Base-by-base conservation (phyloP, 2,888 invertebrate genomes). In the Diachrysia chrysitis region DNA sequence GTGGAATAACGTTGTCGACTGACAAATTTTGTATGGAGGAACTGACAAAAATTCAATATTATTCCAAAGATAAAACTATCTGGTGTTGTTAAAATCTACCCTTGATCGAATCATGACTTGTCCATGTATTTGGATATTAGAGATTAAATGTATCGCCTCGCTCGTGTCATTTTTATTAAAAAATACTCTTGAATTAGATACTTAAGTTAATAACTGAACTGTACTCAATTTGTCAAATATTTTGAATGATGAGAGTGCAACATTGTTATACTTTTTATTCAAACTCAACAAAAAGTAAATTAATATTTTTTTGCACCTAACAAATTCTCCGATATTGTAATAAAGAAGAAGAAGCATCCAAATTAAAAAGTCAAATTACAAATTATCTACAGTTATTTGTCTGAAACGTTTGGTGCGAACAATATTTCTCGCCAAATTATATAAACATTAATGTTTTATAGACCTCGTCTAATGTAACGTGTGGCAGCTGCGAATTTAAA, bases 361-460 rank as follows among this genome's bases (percentile, higher is more conserved):
- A 42, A 51, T 48, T 61, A 66, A 66, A 61, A 63, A 71, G 69
- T 29, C 32, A 63, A 58, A 79, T 79, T 69, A 79, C n/a, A 76
- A 70, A 76, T 82, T 76, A 79, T 81, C 68, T 66, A 76, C 82
- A 76, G 79, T 70, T 66, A 81, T 81, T 73, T 76, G 54, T 46
- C 56, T 48, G 65, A 75, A 78, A 68, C 60, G 58, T 79, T 71
- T 65, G 69, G 69, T 19, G 65, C 67, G 63, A 79, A 71, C 53
- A 65, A 70, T 70, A 72, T 76, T 82, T 76, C 66, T 66, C 61
- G 82, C 59, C 59, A 56, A 79, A 76, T 82, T 76, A 79, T 63
- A 66, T 67, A 73, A 76, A 66, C 65, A 76, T 81, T 76, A 69
- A 55, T 77, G 69, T 62, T 75, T 71, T 73, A 71, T 69, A 67